phyloP scores from a whole-genome alignment of 2,797 vertebrate species.

The Hapalemur alaotrensis region DNA sequence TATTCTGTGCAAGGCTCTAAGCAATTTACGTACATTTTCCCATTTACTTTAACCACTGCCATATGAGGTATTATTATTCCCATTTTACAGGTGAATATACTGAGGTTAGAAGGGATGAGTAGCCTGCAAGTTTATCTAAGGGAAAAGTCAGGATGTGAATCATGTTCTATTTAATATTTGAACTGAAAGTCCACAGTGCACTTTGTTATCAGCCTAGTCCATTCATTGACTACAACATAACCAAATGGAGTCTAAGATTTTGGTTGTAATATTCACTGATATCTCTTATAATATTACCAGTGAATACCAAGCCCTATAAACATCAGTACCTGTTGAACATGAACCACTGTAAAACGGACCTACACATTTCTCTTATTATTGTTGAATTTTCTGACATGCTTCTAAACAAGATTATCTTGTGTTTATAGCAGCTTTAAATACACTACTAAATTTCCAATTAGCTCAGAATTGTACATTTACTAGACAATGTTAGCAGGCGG shows the following conservation, averaged over 20 bases:
- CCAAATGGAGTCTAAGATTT: neutral
- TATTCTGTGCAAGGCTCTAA: neutral
- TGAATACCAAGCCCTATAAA: neutral
- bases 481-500: neutral
- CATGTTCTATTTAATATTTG: neutral
- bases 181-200: neutral
- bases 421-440: neutral
- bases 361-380: neutral
- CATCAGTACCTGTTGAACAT: neutral
- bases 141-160: neutral
- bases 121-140: neutral
- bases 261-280: neutral
- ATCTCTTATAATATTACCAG: neutral
- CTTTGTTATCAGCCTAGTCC: neutral
- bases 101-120: neutral
- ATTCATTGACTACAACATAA: neutral
- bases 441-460: neutral
- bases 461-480: neutral
- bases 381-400: neutral
- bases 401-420: slow-evolving; percentile 4
- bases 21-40: neutral
- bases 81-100: neutral
- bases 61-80: neutral
- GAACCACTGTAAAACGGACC: neutral
- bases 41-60: neutral